These are phyloP conservation scores for Macroteleia sp. DNA, from an alignment of 2,888 invertebrate genomes.

Conservation along the genomic window DNA sequence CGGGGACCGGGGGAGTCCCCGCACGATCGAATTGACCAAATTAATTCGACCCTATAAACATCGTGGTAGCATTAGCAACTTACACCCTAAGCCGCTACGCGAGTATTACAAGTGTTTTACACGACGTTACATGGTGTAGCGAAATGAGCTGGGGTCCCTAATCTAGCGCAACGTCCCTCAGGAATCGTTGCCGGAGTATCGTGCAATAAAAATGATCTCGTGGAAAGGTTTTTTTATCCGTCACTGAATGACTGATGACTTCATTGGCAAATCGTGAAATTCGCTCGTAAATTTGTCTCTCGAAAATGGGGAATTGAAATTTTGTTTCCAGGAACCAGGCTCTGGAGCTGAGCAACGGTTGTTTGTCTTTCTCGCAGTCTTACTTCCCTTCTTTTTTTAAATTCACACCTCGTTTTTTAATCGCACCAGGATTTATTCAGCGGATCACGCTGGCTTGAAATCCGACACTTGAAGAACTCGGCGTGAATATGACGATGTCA, in stretches of 20 bases:
- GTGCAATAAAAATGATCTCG: constrained; percentile 51
- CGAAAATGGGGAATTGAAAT: constrained; percentile 23
- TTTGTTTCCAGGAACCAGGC: constrained; percentile 31
- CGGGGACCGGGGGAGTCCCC: constrained; percentile 56
- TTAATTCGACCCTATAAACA: constrained; percentile 83
- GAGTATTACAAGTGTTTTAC: constrained; percentile 83
- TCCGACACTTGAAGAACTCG: constrained; percentile 74
- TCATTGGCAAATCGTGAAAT: constrained; percentile 2
- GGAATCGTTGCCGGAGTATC: constrained; percentile 52
- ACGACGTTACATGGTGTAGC: constrained; percentile 77
- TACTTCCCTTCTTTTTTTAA: constrained; percentile 46
- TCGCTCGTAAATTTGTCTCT: neutral
- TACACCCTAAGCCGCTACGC: constrained; percentile 74
- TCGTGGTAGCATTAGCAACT: constrained; percentile 79
- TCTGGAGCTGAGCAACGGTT: constrained; percentile 11
- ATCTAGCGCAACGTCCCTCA: constrained; percentile 82
- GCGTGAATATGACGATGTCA: constrained; percentile 84
- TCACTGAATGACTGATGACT: constrained; percentile 44
- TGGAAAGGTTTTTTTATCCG: constrained; percentile 3
- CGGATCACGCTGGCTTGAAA: constrained; percentile 74
- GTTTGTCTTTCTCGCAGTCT: constrained; percentile 5
- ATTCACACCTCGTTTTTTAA: constrained; percentile 67
- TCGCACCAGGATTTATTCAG: constrained; percentile 57
- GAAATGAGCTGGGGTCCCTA: constrained; percentile 79
- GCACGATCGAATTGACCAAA: constrained; percentile 80